These are phyloP conservation scores for Drosophila dunni DNA, from an alignment of 1,140 invertebrate species.

Conservation along the genomic window DNA sequence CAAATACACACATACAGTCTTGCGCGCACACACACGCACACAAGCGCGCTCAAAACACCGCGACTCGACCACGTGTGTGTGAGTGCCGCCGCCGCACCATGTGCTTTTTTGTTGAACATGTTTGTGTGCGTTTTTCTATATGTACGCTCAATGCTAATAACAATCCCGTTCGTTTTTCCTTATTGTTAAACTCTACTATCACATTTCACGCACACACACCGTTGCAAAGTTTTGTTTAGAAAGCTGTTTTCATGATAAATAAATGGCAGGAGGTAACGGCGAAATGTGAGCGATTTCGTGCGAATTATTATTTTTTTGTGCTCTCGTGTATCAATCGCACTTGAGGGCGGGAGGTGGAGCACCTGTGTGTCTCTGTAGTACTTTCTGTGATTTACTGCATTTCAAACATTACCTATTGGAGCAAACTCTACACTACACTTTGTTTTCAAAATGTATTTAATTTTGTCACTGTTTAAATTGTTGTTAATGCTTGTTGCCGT, in stretches of 20 bases:
- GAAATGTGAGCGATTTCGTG: slow-evolving; percentile 29
- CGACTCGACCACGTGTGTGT: slow-evolving; percentile 42
- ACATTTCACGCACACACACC: slow-evolving; percentile 50
- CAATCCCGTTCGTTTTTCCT: slow-evolving; percentile 48
- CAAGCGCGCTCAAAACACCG: slow-evolving; percentile 1
- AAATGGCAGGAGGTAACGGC: slow-evolving; percentile 11
- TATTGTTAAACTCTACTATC: slow-evolving; percentile 51
- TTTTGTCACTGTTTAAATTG: slow-evolving; percentile 20
- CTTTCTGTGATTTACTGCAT: not conserved
- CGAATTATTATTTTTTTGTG: slow-evolving; percentile 43
- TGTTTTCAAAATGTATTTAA: not conserved
- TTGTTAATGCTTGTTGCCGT: slow-evolving; percentile 52
- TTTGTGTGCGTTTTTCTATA: slow-evolving; percentile 34
- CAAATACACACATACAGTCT: slow-evolving; percentile 6
- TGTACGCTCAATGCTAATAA: slow-evolving; percentile 50
- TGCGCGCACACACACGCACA: slow-evolving; percentile 22
- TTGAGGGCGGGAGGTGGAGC: slow-evolving; percentile 16
- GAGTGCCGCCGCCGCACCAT: slow-evolving; percentile 46
- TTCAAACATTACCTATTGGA: slow-evolving; percentile 45
- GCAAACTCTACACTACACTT: slow-evolving; percentile 7
- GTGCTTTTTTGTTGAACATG: slow-evolving; percentile 57
- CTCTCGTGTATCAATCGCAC: slow-evolving; percentile 31
- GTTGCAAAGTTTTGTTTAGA: slow-evolving; percentile 58
- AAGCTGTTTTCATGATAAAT: slow-evolving; percentile 47
- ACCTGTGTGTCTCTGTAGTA: slow-evolving; percentile 12